Evolutionary conservation across 2,797 vertebrate genomes (phyloP), one percentile per base, ranked within the genome.

Genomic region (Schizopygopsis malacanthus): DNA sequence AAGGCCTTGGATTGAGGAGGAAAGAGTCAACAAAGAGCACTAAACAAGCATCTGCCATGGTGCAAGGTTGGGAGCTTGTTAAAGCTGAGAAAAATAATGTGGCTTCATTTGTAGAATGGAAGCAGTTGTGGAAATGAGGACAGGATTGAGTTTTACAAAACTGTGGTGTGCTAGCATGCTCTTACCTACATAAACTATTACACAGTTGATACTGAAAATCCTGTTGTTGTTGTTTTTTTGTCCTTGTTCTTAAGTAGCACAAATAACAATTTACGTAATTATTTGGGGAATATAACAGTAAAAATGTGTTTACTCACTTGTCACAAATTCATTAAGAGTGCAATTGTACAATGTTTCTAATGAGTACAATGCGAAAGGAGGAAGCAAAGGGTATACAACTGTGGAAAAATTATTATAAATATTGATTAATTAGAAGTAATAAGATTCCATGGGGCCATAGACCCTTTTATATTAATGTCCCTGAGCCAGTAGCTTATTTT

Each of bases 51-150:
- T 56, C 78, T 85, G 84, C 69, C 84, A 81, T 43, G 28, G 54
- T 85, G 84, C 33, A 81, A 81, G 78, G 39, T 41, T 73, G 56
- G 33, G 56, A 73, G 84, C 84, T 85, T 85, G 84, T 85, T 85
- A 85, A 80, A 52, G 78, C 77, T 39, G 54, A 54, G 54, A 81
- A 63, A 85, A 85, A 81, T 81, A 85, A 85, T 81, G 69, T 52
- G 67, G 67, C 69, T 85, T 85, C 22, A 73, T 80, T 85, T 85
- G 56, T 65, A 43, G 69, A 33, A 85, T 75, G 84, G 78, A 75
- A 61, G 28, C 77, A 65, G 78, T 85, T 15, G 2, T 7, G 67
- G 15, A 59, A 61, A 85, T 73, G 77, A 85, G 84, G 52, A 85
- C 76, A 70, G 41, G 84, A 70, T 41, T 80, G 77, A 80, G 77